Percentiles rank a stretch among this genome's conserved stretches.
phyloP scores from a whole-genome alignment of 2,888 invertebrate species.

The Rhabditoides inermis region DNA sequence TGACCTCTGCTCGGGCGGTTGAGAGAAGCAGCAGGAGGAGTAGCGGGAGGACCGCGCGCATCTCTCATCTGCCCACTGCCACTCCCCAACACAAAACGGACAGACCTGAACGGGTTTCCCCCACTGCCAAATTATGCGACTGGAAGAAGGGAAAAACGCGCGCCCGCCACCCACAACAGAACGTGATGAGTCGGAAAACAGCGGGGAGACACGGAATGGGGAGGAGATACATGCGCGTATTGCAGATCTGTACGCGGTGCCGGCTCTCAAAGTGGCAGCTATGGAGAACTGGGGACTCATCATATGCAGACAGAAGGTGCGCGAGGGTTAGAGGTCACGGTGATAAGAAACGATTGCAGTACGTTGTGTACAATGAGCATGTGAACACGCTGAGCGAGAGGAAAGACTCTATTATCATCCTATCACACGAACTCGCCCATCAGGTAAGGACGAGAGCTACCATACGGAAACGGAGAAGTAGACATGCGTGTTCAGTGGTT shows the following conservation, averaged over 20 bases:
- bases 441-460: no score
- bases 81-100: no score
- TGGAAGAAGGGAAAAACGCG: slow-evolving; percentile 7
- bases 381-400: slow-evolving; percentile 11
- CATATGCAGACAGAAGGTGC: neutral
- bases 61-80: no score
- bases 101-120: no score
- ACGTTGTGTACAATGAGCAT: slow-evolving; percentile 14
- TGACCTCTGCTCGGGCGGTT: no score
- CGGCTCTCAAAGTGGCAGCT: slow-evolving; percentile 30
- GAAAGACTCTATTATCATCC: slow-evolving; percentile 11
- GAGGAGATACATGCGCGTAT: slow-evolving; percentile 2
- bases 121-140: slow-evolving; percentile 6
- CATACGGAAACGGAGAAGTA: no score
- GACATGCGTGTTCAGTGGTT: slow-evolving; percentile 48
- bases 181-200: neutral
- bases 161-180: neutral
- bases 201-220: neutral
- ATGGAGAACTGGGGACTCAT: slow-evolving; percentile 46
- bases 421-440: slow-evolving; percentile 39
- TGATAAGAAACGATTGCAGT: neutral
- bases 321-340: neutral
- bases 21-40: no score
- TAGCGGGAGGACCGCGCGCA: no score
- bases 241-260: slow-evolving; percentile 39